A percentile compares a stretch with the other conserved stretches of the same genome.
Evolutionary conservation across 2,888 invertebrate genomes (phyloP).

Genomic region (Eudasyphora cyanicolor): DNA sequence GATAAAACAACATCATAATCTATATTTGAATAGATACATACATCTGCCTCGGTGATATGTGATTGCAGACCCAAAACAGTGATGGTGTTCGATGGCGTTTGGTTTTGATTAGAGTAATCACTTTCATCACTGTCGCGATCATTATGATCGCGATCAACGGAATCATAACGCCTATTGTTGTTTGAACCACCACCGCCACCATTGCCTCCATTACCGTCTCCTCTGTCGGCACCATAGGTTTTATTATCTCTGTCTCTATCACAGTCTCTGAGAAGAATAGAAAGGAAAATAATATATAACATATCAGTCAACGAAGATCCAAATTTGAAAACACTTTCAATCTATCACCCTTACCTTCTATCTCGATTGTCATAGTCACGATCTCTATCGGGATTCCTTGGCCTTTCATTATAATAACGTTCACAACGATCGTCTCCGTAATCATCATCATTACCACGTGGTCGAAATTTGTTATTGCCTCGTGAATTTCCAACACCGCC

Average conservation of each 20-base stretch:
- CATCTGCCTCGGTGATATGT: slow-evolving; percentile 89
- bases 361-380: slow-evolving; percentile 70
- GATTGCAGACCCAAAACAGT: slow-evolving; percentile 88
- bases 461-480: slow-evolving; percentile 68
- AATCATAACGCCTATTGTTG: slow-evolving; percentile 70
- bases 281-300: too few species aligned
- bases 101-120: slow-evolving; percentile 77
- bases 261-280: slow-evolving; percentile 14
- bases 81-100: slow-evolving; percentile 86
- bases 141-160: slow-evolving; percentile 73
- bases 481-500: slow-evolving; percentile 65
- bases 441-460: slow-evolving; percentile 68
- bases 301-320: too few species aligned
- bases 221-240: slow-evolving; percentile 57
- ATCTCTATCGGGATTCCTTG: slow-evolving; percentile 71
- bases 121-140: slow-evolving; percentile 77
- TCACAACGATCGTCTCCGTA: slow-evolving; percentile 68
- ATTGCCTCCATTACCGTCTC: too few species aligned
- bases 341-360: slow-evolving; percentile 64
- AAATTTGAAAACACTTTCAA: not conserved
- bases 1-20: not conserved
- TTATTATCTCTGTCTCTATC: slow-evolving; percentile 67
- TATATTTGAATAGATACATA: too few species aligned
- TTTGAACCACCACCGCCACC: slow-evolving; percentile 60
- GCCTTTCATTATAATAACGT: slow-evolving; percentile 67